phyloP scores from a whole-genome alignment of 1,140 invertebrate genomes.

The Trichogramma pretiosum region DNA sequence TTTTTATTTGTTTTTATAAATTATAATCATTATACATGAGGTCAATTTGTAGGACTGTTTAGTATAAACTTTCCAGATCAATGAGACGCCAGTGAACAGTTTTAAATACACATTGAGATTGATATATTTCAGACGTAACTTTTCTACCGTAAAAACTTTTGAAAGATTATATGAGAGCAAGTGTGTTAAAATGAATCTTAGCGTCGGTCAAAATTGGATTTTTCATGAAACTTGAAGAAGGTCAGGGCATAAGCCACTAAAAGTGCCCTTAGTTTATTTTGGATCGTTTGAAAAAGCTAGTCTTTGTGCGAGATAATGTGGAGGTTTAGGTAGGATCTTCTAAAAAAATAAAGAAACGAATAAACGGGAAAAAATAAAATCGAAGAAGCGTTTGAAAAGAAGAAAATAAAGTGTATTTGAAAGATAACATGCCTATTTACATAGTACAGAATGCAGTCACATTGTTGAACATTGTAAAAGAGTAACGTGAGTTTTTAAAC shows the following conservation, averaged over 20 bases:
- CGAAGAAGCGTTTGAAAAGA: slow-evolving; percentile 20
- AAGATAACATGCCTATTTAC: slow-evolving; percentile 30
- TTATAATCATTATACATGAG: slow-evolving; percentile 6
- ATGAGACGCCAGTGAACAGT: slow-evolving; percentile 19
- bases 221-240: slow-evolving; percentile 38
- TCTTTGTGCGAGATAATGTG: slow-evolving; percentile 37
- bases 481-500: slow-evolving; percentile 12
- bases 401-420: slow-evolving; percentile 18
- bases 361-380: slow-evolving; percentile 19
- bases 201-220: slow-evolving; percentile 37
- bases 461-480: slow-evolving; percentile 33
- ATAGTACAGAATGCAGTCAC: slow-evolving; percentile 29
- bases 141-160: slow-evolving; percentile 16
- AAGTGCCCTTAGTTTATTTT: slow-evolving; percentile 46
- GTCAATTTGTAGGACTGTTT: slow-evolving; percentile 19
- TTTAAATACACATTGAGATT: slow-evolving; percentile 13
- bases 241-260: slow-evolving; percentile 41
- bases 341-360: slow-evolving; percentile 25
- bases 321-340: slow-evolving; percentile 35
- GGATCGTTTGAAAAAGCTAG: slow-evolving; percentile 37
- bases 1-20: slow-evolving; percentile 14
- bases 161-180: slow-evolving; percentile 6
- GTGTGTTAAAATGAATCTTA: slow-evolving; percentile 23
- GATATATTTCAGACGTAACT: slow-evolving; percentile 13
- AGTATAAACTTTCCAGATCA: slow-evolving; percentile 14